A percentile compares a stretch with the other conserved stretches of the same genome.
phyloP scores from a whole-genome alignment of 2,888 invertebrate genomes.

The Luperina nickerlii region DNA sequence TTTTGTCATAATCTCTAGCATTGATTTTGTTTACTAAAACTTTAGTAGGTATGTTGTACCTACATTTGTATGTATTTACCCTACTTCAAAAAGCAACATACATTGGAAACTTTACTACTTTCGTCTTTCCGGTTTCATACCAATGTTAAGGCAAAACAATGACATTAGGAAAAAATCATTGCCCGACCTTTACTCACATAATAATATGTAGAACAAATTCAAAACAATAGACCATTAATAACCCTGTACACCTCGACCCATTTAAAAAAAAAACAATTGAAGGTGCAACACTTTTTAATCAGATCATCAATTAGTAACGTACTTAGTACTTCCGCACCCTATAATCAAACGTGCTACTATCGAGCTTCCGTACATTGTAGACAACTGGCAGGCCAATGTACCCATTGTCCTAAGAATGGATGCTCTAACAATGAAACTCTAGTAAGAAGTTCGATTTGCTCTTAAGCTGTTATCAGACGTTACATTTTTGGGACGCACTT shows the following conservation, averaged over 20 bases:
- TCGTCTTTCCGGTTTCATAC: neutral
- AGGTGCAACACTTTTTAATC: constrained; percentile 45
- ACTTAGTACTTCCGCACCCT: constrained; percentile 54
- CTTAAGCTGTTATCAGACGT: constrained; percentile 7
- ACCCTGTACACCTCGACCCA: constrained; percentile 51
- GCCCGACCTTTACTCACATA: constrained; percentile 6
- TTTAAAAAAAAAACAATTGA: constrained; percentile 59
- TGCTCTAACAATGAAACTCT: constrained; percentile 56
- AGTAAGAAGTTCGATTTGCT: constrained; percentile 40
- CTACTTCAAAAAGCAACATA: neutral
- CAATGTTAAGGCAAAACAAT: constrained; percentile 2
- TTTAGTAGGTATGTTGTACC: neutral
- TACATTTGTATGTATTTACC: neutral
- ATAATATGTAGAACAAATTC: constrained; percentile 21
- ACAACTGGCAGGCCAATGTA: constrained; percentile 40
- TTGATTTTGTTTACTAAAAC: neutral
- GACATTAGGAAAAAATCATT: constrained; percentile 4
- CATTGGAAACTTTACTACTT: neutral
- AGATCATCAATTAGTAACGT: constrained; percentile 49
- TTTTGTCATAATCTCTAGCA: constrained; percentile 1
- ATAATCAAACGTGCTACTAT: constrained; percentile 53
- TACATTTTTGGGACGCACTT: neutral
- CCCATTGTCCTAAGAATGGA: constrained; percentile 60
- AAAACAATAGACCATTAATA: constrained; percentile 57
- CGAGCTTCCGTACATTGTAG: constrained; percentile 67